Conservation (phyloP, 2,888 invertebrate species). For the Rhimphoctona megacephalus region DNA sequence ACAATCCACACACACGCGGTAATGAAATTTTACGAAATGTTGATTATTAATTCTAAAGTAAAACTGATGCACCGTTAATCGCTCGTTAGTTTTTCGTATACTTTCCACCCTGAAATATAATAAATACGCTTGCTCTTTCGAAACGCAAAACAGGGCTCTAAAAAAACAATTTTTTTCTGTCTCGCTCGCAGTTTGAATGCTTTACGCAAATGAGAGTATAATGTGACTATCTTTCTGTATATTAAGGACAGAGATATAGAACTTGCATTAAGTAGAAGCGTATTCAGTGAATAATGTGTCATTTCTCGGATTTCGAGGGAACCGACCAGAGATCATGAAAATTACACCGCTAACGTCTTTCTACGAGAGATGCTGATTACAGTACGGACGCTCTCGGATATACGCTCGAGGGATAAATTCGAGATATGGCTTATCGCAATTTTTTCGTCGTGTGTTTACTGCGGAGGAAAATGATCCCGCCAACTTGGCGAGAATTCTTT, state of each 20-base stretch:
- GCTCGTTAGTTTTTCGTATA: not conserved
- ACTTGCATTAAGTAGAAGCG: slow-evolving; percentile 14
- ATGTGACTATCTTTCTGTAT: not conserved
- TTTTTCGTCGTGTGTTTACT: slow-evolving; percentile 47
- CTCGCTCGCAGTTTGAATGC: slow-evolving; percentile 8
- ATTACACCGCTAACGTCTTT: slow-evolving; percentile 14
- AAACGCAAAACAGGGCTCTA: slow-evolving; percentile 5
- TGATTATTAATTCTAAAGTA: slow-evolving; percentile 22
- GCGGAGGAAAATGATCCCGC: slow-evolving; percentile 16
- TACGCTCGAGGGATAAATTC: slow-evolving; percentile 16
- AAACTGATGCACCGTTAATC: slow-evolving; percentile 18
- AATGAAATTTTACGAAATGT: slow-evolving; percentile 23
- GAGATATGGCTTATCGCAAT: slow-evolving; percentile 62
- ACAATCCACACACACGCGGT: not conserved
- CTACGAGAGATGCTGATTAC: slow-evolving; percentile 46
- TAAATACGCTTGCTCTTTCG: slow-evolving; percentile 10
- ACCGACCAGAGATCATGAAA: slow-evolving; percentile 2
- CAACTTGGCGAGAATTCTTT: not conserved
- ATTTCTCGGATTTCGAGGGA: slow-evolving; percentile 49
- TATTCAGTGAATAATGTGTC: slow-evolving; percentile 24
- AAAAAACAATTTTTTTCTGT: not conserved
- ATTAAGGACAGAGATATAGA: not conserved
- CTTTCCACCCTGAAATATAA: slow-evolving; percentile 17
- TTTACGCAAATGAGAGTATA: slow-evolving; percentile 19
- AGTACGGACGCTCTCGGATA: slow-evolving; percentile 43